Percentiles rank a stretch among this genome's conserved stretches.
phyloP scores from a whole-genome alignment of 2,888 invertebrate genomes.

The Epicampocera succincta region DNA sequence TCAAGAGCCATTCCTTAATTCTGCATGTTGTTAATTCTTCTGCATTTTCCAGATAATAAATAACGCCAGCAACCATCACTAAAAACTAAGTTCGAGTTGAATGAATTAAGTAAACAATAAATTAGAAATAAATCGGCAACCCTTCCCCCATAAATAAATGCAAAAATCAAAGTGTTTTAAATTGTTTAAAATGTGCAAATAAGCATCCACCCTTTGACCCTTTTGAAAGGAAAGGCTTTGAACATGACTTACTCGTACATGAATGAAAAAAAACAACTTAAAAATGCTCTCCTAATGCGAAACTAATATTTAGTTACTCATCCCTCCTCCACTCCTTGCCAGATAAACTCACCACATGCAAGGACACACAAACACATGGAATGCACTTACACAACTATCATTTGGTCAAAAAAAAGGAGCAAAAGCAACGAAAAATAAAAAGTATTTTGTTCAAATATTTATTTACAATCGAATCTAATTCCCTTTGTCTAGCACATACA shows the following conservation, averaged over 20 bases:
- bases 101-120: conserved; percentile 19
- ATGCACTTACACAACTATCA: neutral
- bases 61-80: neutral
- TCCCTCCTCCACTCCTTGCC: neutral
- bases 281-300: conserved; percentile 59
- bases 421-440: conserved; percentile 29
- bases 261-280: conserved; percentile 13
- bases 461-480: conserved; percentile 63
- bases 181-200: conserved; percentile 37
- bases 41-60: too few relatives aligned
- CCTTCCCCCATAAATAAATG: conserved; percentile 21
- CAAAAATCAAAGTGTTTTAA: conserved; percentile 54
- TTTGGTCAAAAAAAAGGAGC: neutral
- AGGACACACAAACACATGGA: neutral
- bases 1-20: too few relatives aligned
- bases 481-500: conserved; percentile 41
- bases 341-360: neutral
- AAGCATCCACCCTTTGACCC: conserved; percentile 18
- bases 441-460: conserved; percentile 67
- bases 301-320: conserved; percentile 66
- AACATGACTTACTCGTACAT: too few relatives aligned
- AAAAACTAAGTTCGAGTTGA: neutral
- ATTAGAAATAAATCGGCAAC: conserved; percentile 24
- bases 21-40: too few relatives aligned
- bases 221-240: neutral